Evolutionary conservation across 2,113 vertebrate genomes (phyloP).

Genomic region (Lepidothrix coronata): DNA sequence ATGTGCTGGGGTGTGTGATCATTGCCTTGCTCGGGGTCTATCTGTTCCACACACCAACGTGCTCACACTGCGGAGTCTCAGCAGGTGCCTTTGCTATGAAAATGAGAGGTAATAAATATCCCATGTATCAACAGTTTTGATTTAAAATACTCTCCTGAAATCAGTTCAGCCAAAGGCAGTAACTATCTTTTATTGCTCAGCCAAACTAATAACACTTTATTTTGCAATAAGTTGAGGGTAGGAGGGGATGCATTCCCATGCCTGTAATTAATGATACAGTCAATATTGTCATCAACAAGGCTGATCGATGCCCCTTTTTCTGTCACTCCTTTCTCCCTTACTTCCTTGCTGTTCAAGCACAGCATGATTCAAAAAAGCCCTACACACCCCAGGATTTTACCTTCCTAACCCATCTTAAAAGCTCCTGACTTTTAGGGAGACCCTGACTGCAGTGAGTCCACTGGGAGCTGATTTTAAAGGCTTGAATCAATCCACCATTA

Average conservation of each 20-base stretch:
- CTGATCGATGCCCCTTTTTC: neutral
- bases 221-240: neutral
- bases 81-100: neutral
- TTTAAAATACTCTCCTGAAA: constrained; percentile 13
- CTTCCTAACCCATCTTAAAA: neutral
- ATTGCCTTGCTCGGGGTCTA: neutral
- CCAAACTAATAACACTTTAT: neutral
- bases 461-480: neutral
- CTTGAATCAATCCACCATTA: neutral
- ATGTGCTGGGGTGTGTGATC: neutral
- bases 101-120: neutral
- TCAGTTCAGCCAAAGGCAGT: neutral
- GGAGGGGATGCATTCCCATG: neutral
- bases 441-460: neutral
- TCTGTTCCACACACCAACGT: neutral
- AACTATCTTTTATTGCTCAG: constrained; percentile 15
- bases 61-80: neutral
- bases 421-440: neutral
- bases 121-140: neutral
- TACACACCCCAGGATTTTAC: neutral
- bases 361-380: neutral
- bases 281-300: neutral
- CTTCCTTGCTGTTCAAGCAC: neutral
- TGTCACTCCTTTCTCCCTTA: neutral
- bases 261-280: neutral